Evolutionary conservation across 2,113 vertebrate species (phyloP), one percentile per base, ranked within the genome.

Genomic region (Fulmarus glacialis): DNA sequence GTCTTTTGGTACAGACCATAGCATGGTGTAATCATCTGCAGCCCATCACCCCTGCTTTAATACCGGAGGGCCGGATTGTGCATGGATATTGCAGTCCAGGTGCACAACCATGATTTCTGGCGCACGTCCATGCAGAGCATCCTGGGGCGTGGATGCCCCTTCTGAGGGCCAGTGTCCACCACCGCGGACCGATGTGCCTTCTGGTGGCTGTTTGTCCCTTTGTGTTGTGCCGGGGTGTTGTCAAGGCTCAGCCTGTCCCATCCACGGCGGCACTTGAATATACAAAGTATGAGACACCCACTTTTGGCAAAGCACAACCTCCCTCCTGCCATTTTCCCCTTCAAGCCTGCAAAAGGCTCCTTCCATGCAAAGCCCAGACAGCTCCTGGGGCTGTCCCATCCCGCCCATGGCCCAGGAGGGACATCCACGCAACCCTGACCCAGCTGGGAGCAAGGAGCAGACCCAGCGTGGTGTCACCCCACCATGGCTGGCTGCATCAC

Each of bases 211-310:
- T 38, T 63, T 64, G 59, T 68, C 70, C 38, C 59, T 48, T 79
- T 32, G n/a, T 47, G 58, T 53, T 3, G 0, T 15, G 23, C 58
- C 0, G 1, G 50, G 30, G 6, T 43, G 12, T 0, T 8, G 6
- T 7, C 48, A 27, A 6, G 10, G 16, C 24, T 43, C 34, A 3
- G 10, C 43, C 15, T 60, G 45, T 47, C 47, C 67, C 43, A 29
- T 15, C 56, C 40, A 4, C 0, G 9, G 24, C 5, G 3, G 19
- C 8, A 6, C 32, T 53, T 23, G 79, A 45, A 3, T 30, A 24
- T n/a, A 34, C 16, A 9, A 36, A 47, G 21, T 24, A 13, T 11
- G 66, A 21, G 5, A 7, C 18, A 4, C 9, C 18, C 6, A 3
- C 10, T 62, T 11, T 52, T 9, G 21, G 32, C 43, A 29, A 67